A percentile compares a stretch with the other conserved stretches of the same genome.
Evolutionary conservation across 2,797 vertebrate species (phyloP).

Genomic region (Ispidina picta): DNA sequence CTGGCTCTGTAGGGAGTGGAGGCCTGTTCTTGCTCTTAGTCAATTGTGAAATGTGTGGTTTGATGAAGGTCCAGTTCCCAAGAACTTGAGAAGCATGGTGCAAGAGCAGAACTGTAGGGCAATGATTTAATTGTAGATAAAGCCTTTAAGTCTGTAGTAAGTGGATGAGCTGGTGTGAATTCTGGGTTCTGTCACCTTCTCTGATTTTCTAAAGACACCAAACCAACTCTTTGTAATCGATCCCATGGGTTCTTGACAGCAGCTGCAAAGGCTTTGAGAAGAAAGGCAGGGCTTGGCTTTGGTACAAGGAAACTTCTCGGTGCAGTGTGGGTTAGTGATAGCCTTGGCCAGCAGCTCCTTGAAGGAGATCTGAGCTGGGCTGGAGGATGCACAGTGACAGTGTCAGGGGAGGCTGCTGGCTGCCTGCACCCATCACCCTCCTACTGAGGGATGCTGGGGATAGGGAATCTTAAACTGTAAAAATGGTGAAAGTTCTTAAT

Average conservation of each 20-base stretch:
- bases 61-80: background rate
- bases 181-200: background rate
- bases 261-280: background rate
- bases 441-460: background rate
- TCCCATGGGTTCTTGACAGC: background rate
- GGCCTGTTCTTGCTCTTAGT: background rate
- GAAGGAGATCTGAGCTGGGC: background rate
- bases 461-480: fast-evolving
- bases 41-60: background rate
- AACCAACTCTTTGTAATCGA: background rate
- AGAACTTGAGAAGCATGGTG: background rate
- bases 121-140: background rate
- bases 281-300: background rate
- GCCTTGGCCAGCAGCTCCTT: background rate
- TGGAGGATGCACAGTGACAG: background rate
- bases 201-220: background rate
- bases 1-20: background rate
- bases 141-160: background rate
- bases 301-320: background rate
- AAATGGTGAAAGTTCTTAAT: background rate
- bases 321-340: background rate
- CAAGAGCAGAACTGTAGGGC: background rate
- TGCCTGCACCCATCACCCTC: background rate
- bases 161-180: background rate
- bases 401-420: background rate